A percentile compares a stretch with the other conserved stretches of the same genome.
Evolutionary conservation across 2,797 vertebrate species (phyloP).

Genomic region (Falco rusticolus): DNA sequence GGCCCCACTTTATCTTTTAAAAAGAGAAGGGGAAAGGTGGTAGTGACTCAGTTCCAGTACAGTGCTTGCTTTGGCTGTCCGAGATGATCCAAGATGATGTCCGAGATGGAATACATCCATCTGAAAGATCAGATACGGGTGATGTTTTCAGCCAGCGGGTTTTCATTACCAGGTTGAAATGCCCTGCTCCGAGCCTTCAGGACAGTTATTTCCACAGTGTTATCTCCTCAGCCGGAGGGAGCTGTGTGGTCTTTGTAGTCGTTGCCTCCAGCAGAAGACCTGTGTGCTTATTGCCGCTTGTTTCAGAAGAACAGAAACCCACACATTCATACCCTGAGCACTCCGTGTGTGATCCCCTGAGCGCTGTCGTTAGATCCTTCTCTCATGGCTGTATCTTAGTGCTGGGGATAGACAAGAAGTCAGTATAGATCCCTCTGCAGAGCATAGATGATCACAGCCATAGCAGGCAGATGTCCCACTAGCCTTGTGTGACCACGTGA

Average conservation of each 20-base stretch:
- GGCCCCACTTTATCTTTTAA: neutral
- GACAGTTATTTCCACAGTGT: neutral
- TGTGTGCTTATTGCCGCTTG: neutral
- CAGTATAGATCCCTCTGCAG: neutral
- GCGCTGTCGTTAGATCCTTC: neutral
- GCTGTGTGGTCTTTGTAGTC: neutral
- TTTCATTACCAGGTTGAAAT: neutral
- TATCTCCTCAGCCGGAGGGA: neutral
- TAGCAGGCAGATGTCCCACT: neutral
- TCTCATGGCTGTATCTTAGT: neutral
- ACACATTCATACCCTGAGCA: neutral
- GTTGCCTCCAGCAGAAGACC: neutral
- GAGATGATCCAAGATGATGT: too few species aligned
- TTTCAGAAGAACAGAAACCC: neutral
- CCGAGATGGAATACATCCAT: neutral
- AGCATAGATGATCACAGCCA: neutral
- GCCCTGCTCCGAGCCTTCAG: neutral
- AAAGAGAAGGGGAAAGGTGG: neutral
- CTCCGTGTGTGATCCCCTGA: fast-evolving
- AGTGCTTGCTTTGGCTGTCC: neutral
- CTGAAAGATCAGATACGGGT: neutral
- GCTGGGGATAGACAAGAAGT: neutral
- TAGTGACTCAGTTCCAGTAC: neutral
- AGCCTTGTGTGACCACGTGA: neutral
- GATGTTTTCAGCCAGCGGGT: neutral